Evolutionary conservation across 2,797 vertebrate genomes (phyloP).

Genomic region (Falco peregrinus): DNA sequence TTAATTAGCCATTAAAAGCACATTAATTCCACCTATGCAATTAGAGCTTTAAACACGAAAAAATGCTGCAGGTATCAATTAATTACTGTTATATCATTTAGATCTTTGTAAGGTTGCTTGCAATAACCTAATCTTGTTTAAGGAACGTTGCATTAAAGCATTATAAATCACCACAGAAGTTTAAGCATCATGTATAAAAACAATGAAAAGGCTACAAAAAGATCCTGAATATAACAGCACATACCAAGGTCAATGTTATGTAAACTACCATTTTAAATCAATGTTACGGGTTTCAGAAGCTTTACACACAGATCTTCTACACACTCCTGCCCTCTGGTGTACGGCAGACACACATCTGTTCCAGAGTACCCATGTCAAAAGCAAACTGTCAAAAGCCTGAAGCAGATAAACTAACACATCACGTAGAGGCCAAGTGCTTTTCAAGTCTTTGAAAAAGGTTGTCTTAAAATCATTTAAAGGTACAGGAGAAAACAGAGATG

Average conservation of each 20-base stretch:
- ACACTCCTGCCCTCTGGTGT: constrained; percentile 58
- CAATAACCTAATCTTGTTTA: not conserved
- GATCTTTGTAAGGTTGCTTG: not conserved
- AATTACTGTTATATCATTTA: not conserved
- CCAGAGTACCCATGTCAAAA: not conserved
- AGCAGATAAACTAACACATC: not conserved
- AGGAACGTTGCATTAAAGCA: not conserved
- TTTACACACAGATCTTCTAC: not conserved
- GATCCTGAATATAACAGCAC: not conserved
- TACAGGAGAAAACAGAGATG: not conserved
- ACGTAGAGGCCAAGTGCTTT: not conserved
- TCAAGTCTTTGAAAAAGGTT: not conserved
- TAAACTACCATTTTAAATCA: not conserved
- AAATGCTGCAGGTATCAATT: not conserved
- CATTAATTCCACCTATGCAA: not conserved
- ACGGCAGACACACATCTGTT: not conserved
- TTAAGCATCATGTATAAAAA: not conserved
- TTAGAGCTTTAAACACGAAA: not conserved
- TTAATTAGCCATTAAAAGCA: not conserved
- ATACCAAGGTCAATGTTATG: not conserved
- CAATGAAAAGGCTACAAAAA: not conserved
- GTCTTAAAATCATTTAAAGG: not conserved
- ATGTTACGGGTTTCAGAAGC: not conserved
- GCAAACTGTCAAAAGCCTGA: not conserved
- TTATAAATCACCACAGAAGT: not conserved